Evolutionary conservation across 2,888 invertebrate species (phyloP).

Genomic region (Eupithecia subumbrata): DNA sequence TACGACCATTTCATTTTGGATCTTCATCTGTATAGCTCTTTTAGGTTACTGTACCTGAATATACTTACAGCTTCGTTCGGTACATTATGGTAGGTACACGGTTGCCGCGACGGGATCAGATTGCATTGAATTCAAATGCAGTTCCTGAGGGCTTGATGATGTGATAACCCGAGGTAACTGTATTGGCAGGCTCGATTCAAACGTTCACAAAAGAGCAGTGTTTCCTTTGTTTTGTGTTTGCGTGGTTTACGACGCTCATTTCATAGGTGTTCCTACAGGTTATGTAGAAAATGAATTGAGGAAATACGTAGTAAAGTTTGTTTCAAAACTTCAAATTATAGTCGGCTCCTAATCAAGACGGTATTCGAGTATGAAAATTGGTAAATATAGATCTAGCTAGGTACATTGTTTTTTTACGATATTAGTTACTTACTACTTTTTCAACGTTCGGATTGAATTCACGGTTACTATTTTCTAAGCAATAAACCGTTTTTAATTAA

Average conservation of each 20-base stretch:
- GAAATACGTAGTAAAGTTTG: neutral
- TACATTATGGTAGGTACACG: slow-evolving; percentile 14
- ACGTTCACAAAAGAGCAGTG: slow-evolving; percentile 17
- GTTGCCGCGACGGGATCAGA: slow-evolving; percentile 39
- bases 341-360: neutral
- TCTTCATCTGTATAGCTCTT: too few relatives aligned
- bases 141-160: slow-evolving; percentile 39
- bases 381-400: neutral
- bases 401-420: neutral
- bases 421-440: neutral
- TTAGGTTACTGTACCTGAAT: neutral
- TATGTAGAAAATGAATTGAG: neutral
- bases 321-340: neutral
- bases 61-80: neutral
- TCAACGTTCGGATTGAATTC: neutral
- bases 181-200: slow-evolving; percentile 36
- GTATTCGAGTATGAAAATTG: neutral
- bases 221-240: slow-evolving; percentile 17
- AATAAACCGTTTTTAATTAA: neutral
- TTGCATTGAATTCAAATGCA: slow-evolving; percentile 49
- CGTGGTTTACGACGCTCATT: slow-evolving; percentile 1
- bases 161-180: slow-evolving; percentile 43
- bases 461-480: neutral
- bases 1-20: too few relatives aligned
- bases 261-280: neutral